phyloP scores from a whole-genome alignment of 2,113 vertebrate genomes.

The Ailurus styani region DNA sequence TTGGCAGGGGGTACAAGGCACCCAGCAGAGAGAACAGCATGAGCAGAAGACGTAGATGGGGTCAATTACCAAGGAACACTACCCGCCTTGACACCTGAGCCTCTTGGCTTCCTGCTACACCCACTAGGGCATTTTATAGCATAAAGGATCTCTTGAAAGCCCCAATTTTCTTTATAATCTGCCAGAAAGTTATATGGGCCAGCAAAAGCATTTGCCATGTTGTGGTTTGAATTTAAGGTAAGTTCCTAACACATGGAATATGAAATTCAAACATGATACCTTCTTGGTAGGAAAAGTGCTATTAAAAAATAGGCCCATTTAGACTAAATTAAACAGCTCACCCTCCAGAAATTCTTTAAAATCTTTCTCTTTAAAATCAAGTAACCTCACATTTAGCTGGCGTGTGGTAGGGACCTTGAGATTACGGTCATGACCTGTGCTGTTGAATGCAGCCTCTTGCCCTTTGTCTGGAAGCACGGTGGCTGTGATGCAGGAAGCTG shows the following conservation, averaged over 20 bases:
- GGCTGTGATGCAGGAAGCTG: not conserved
- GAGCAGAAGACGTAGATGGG: not conserved
- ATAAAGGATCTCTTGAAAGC: not conserved
- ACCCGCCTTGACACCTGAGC: not conserved
- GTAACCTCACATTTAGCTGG: not conserved
- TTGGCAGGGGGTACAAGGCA: not conserved
- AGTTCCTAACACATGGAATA: not conserved
- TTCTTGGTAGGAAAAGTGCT: slow-evolving; percentile 18
- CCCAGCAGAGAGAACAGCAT: not conserved
- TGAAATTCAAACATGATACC: not conserved
- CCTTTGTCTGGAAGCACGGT: not conserved
- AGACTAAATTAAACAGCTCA: not conserved
- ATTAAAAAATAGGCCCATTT: not conserved
- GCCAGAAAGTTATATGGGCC: not conserved
- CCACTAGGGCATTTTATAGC: not conserved
- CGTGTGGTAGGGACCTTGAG: not conserved
- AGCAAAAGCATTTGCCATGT: not conserved
- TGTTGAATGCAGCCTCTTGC: not conserved
- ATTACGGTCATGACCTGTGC: not conserved
- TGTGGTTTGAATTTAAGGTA: slow-evolving; percentile 36
- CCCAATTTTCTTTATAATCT: not conserved
- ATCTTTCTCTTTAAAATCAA: not conserved
- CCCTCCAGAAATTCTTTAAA: not conserved
- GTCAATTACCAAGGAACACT: not conserved
- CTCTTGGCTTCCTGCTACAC: not conserved